These are phyloP conservation scores for Cynopterus sphinx DNA, from an alignment of 2,797 vertebrate species.

Conservation along the genomic window DNA sequence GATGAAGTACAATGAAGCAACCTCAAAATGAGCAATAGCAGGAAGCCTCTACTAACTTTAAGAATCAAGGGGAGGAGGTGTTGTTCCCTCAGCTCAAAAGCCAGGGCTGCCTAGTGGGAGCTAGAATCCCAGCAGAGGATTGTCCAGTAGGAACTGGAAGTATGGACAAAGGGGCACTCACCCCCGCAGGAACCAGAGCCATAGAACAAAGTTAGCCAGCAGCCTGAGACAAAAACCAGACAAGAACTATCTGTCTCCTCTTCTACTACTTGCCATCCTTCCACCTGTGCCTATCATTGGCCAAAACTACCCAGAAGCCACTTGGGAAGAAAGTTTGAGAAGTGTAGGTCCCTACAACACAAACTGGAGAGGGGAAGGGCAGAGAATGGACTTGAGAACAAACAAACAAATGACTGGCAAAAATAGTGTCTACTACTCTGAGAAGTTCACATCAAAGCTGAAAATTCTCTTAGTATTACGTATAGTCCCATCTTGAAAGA, in stretches of 20 bases:
- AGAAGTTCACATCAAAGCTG: neutral
- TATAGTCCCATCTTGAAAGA: neutral
- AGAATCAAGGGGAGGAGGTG: neutral
- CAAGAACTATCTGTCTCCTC: neutral
- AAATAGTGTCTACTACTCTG: neutral
- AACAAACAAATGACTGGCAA: neutral
- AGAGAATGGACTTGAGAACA: neutral
- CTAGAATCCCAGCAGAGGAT: neutral
- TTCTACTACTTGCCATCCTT: neutral
- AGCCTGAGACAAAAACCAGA: neutral
- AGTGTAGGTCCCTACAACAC: neutral
- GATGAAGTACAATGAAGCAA: neutral
- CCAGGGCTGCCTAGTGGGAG: neutral
- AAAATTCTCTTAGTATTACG: neutral
- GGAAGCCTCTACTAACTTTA: neutral
- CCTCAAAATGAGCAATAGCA: neutral
- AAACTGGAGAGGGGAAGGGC: neutral
- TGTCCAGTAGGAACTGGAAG: neutral
- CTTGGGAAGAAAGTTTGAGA: neutral
- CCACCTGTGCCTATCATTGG: neutral
- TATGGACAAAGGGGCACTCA: rapidly evolving
- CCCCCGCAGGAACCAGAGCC: neutral
- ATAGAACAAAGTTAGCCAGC: neutral
- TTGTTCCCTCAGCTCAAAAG: neutral
- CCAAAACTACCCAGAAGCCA: neutral